Conservation (phyloP, 2,113 vertebrate genomes). For the Propithecus coquereli region DNA sequence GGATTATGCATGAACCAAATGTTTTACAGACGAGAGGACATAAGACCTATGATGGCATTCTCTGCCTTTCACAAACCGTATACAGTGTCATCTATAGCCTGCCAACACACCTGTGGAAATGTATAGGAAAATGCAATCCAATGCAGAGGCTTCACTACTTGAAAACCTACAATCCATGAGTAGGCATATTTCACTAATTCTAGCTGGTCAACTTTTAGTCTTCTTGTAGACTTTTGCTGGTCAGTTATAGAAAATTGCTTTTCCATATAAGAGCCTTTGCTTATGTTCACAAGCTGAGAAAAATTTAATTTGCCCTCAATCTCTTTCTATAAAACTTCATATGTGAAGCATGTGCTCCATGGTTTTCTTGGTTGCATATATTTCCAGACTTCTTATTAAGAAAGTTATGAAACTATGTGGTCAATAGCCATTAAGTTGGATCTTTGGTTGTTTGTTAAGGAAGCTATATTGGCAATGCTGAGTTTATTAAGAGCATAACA, state of each 20-base stretch:
- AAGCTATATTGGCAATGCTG: background rate
- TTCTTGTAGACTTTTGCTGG: background rate
- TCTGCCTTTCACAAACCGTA: background rate
- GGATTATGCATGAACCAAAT: background rate
- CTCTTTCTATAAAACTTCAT: constrained; percentile 19
- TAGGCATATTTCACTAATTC: background rate
- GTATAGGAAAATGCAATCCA: background rate
- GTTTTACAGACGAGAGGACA: background rate
- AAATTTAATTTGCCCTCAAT: constrained; percentile 33
- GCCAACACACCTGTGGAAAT: background rate
- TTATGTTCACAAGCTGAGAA: constrained; percentile 28
- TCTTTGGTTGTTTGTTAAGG: constrained; percentile 2
- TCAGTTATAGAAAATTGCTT: constrained; percentile 22
- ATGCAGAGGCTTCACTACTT: background rate
- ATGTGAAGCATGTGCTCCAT: background rate
- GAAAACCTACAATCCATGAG: background rate
- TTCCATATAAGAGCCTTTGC: constrained; percentile 16
- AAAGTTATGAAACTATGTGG: constrained; percentile 32
- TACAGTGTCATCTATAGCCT: background rate
- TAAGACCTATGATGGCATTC: background rate
- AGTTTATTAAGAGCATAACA: background rate
- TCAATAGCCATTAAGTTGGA: constrained; percentile 6
- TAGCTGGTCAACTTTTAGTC: background rate
- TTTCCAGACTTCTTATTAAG: constrained; percentile 2
- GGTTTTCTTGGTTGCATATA: background rate